These are phyloP conservation scores for Apodemia zela DNA, from an alignment of 2,888 invertebrate species.

Conservation along the genomic window DNA sequence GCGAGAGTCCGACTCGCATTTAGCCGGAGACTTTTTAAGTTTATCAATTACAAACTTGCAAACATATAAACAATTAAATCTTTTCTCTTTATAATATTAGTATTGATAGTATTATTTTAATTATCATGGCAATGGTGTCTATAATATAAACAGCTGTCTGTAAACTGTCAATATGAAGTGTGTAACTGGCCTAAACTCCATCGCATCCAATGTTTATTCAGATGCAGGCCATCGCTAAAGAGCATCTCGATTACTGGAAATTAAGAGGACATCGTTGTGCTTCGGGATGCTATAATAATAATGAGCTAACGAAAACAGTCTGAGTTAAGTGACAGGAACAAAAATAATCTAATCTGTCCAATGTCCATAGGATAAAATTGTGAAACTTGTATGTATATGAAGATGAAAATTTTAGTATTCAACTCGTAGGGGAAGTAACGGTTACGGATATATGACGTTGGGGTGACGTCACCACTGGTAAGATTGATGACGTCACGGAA, in stretches of 20 bases:
- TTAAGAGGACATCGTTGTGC: constrained; percentile 70
- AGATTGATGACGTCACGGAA: too few species aligned
- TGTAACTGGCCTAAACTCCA: constrained; percentile 45
- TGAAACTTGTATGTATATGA: neutral
- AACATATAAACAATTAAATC: too few species aligned
- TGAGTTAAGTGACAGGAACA: constrained; percentile 50
- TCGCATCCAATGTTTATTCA: constrained; percentile 67
- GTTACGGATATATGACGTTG: too few species aligned
- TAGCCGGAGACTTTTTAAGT: too few species aligned
- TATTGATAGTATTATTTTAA: too few species aligned
- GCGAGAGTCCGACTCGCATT: too few species aligned
- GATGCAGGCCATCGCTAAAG: constrained; percentile 67
- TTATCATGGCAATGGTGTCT: too few species aligned
- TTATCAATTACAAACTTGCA: too few species aligned
- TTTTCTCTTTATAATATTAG: too few species aligned
- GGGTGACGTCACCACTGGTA: too few species aligned
- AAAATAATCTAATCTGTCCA: constrained; percentile 44
- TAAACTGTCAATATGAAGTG: constrained; percentile 23
- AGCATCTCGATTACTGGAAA: constrained; percentile 76
- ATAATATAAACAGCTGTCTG: neutral
- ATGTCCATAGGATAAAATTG: neutral
- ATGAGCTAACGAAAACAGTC: constrained; percentile 64
- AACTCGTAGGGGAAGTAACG: neutral
- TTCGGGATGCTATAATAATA: constrained; percentile 73
- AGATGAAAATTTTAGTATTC: neutral